Base-by-base conservation (phyloP, 2,113 vertebrate species). In the Picathartes gymnocephalus region DNA sequence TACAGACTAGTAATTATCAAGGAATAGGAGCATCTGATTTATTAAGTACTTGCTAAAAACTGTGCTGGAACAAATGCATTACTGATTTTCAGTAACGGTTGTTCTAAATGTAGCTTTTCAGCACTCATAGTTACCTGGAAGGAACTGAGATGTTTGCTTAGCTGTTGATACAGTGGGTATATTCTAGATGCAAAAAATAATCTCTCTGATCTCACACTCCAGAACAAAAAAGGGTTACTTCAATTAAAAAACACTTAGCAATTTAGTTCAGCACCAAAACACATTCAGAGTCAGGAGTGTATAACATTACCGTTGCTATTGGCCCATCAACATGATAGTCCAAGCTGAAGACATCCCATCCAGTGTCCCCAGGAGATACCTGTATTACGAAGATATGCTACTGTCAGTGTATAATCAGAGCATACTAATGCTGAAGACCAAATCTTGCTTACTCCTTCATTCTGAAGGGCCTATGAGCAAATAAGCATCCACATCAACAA, bases 291-390 rank as follows among this genome's bases (percentile, higher is more conserved):
- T 6, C 24, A 54, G 42, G 44, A 71, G 70, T 35, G 33, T 25
- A 35, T 17, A 39, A 76, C 45, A 96, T 98, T 99, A 99, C 99
- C 86, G 99, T 99, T 76, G 99, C 99, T 79, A 99, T 99, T 8
- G 99, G 99, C 48, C 99, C 99, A 22, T 99, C 99, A 1, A 99
- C 99, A 5, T 99, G 99, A 94, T 99, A 99, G 92, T 99, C 99
- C 86, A 99, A 98, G 90, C 99, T 99, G 97, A 99, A 99, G 57
- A 99, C 99, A 64, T 99, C 99, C 99, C 99, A 99, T 30, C 99
- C 99, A 8, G 99, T 99, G 88, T 99, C 99, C 27, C 99, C 99
- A 33, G 99, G 99, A 86, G 99, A 99, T n/a, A 99, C 99, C 99
- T 99, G 65, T 2, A 66, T 64, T 51, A 85, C 81, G 92, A 71